Evolutionary conservation across 1,140 invertebrate genomes (phyloP), one percentile per base, ranked within the genome.

Genomic region (Ostrea denselamellosa): DNA sequence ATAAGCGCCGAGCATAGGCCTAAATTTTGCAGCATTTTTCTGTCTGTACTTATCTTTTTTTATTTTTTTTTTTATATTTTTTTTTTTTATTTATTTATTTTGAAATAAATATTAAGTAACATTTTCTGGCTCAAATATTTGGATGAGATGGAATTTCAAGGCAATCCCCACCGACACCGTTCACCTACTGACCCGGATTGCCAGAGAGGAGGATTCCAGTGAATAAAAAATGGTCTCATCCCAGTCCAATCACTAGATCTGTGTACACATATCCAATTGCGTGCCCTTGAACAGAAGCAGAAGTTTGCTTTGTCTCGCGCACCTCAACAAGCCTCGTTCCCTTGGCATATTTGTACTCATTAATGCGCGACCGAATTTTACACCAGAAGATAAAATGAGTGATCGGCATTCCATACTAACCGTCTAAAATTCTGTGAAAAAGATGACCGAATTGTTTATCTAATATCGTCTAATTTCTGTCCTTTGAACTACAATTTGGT

Each of bases 271-370:
- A 62, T 62, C 17, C n/a, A n/a, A 77, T 5, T 9, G 14, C 25
- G 25, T 77, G 68, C 22, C 68, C 68, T 77, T 77, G 68, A 77
- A 77, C 68, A 77, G 14, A n/a, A 77, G 68, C 22, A 7, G 12
- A 12, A 34, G 68, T 77, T 77, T 77, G 68, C 68, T 28, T 77
- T 77, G 68, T 77, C 28, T 22, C 68, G 68, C 68, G 68, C 19
- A 17, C 17, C 56, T 62, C 56, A n/a, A 19, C 56, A 19, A n/a
- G n/a, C n/a, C n/a, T n/a, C 10, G n/a, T 77, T 77, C 25, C 68
- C 68, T 77, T 77, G 68, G 68, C 68, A 77, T 77, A 77, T 77
- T 77, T 77, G 68, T 77, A 77, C 68, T 77, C 28, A 77, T 77
- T 77, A 77, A 77, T 77, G 68, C 25, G 68, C 68, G 68, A 77